phyloP scores from a whole-genome alignment of 2,797 vertebrate species.

The Calcarius lapponicus region DNA sequence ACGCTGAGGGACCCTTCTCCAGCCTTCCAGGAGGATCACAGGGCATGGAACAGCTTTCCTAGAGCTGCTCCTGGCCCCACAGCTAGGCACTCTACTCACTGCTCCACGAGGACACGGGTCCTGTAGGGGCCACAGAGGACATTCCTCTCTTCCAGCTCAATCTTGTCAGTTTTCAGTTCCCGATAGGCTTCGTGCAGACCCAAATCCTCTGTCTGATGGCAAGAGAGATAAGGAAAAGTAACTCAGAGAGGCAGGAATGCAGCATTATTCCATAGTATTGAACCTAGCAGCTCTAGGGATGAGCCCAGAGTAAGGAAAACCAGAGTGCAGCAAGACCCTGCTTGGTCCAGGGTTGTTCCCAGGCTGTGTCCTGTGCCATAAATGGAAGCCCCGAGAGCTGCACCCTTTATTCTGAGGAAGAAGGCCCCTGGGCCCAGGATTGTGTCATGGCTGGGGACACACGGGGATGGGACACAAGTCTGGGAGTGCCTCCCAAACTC shows the following conservation, averaged over 20 bases:
- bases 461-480: fast-evolving
- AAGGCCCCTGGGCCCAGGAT: background rate
- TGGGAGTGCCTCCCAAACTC: background rate
- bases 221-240: background rate
- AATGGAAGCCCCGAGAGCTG: background rate
- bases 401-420: background rate
- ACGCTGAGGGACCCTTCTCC: background rate
- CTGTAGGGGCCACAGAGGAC: conserved; percentile 87
- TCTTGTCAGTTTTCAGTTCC: conserved; percentile 72
- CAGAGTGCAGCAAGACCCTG: background rate
- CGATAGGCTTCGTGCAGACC: conserved; percentile 73
- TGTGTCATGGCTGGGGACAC: fast-evolving
- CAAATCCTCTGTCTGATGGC: background rate
- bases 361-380: fast-evolving
- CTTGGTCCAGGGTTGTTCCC: background rate
- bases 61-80: background rate
- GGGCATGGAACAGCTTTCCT: background rate
- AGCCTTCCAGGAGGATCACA: background rate
- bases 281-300: fast-evolving
- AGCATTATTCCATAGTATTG: background rate
- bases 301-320: background rate
- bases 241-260: background rate
- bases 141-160: conserved; percentile 88
- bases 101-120: conserved; percentile 71
- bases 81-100: conserved; percentile 55